phyloP scores from a whole-genome alignment of 1,140 invertebrate species.

The Penaeus vannamei region DNA sequence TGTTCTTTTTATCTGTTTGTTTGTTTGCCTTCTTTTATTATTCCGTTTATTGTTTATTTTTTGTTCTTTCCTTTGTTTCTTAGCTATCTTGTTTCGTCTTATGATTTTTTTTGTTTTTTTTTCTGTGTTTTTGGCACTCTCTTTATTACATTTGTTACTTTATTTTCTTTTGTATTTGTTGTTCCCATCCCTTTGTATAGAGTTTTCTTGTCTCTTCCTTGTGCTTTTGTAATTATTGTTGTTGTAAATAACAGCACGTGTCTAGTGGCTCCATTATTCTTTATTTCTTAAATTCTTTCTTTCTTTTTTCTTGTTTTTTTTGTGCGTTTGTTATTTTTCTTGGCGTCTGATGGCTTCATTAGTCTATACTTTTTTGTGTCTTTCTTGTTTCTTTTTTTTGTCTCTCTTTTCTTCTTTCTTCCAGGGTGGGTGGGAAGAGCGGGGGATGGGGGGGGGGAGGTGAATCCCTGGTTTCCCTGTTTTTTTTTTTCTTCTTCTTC shows the following conservation, averaged over 20 bases:
- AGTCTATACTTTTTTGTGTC: not conserved
- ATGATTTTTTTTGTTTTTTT: not conserved
- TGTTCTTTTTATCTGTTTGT: no score
- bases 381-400: not conserved
- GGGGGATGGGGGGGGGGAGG: slow-evolving; percentile 1
- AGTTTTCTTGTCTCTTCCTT: not conserved
- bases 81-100: not conserved
- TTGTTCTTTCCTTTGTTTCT: no score
- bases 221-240: not conserved
- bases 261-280: no score
- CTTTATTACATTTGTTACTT: not conserved
- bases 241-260: no score
- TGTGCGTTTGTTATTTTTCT: not conserved
- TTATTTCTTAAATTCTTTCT: no score
- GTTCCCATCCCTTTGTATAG: not conserved
- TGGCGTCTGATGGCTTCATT: not conserved
- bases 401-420: not conserved
- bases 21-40: no score
- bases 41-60: no score
- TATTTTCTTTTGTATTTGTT: not conserved
- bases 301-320: not conserved
- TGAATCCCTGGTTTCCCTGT: slow-evolving; percentile 1
- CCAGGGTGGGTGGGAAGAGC: not conserved
- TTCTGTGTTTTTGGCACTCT: not conserved
- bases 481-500: not conserved